Conservation (phyloP, 2,888 invertebrate species). For the Anaspis maculata region DNA sequence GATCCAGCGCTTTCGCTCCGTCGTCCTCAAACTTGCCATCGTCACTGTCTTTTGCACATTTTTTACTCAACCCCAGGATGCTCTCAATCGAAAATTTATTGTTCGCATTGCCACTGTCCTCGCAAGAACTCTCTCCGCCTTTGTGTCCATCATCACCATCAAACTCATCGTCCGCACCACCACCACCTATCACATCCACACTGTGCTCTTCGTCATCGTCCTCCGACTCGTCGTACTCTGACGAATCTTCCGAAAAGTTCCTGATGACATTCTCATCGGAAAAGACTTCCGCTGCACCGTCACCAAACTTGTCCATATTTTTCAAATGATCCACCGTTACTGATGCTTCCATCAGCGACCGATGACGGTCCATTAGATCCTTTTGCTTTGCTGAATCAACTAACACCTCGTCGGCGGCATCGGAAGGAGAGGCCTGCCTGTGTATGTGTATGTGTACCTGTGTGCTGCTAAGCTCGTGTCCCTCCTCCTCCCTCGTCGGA, state of each 20-base stretch:
- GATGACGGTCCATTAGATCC: slow-evolving; percentile 36
- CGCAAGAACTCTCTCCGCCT: slow-evolving; percentile 14
- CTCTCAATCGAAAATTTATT: slow-evolving; percentile 41
- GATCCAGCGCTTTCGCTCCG: no score
- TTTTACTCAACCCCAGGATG: slow-evolving; percentile 33
- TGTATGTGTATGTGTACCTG: neutral
- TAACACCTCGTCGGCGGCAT: slow-evolving; percentile 33
- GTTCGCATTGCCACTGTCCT: slow-evolving; percentile 21
- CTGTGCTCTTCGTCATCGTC: slow-evolving; percentile 29
- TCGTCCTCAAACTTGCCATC: slow-evolving; percentile 14
- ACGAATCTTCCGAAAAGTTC: no score
- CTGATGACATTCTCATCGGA: no score
- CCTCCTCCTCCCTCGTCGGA: no score
- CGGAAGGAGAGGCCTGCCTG: neutral
- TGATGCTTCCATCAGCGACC: no score
- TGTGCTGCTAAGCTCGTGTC: no score
- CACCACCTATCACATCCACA: slow-evolving; percentile 24
- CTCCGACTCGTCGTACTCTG: no score
- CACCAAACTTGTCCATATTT: no score
- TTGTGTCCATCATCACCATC: slow-evolving; percentile 18
- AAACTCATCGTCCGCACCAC: neutral
- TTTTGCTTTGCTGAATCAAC: slow-evolving; percentile 37
- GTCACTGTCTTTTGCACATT: slow-evolving; percentile 15
- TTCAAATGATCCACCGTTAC: no score
- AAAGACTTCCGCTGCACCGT: no score